Evolutionary conservation across 1,140 invertebrate species (phyloP).

Genomic region (Zaprionus vittiger): DNA sequence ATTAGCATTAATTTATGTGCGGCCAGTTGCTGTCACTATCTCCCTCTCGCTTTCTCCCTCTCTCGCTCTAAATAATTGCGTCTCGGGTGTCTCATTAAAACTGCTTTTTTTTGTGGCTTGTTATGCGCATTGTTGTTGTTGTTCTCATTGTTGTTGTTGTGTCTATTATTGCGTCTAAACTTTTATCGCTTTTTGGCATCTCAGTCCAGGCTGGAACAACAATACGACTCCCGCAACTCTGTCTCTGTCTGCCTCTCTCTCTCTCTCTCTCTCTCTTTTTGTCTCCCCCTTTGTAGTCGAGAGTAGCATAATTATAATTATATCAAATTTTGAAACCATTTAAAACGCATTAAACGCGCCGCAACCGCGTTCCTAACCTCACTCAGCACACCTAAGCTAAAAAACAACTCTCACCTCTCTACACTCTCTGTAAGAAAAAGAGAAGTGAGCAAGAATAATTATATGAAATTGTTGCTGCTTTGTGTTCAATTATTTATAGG

Average conservation of each 20-base stretch:
- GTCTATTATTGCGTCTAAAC: conserved; percentile 61
- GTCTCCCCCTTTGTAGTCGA: background rate
- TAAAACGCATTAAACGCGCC: conserved; percentile 81
- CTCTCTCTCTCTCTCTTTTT: background rate
- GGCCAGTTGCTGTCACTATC: conserved; percentile 30
- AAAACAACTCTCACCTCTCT: background rate
- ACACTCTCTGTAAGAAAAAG: background rate
- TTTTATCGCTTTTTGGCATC: conserved; percentile 66
- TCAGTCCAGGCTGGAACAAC: conserved; percentile 36
- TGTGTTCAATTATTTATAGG: conserved; percentile 80
- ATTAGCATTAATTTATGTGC: conserved; percentile 60
- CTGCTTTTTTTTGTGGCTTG: conserved; percentile 43
- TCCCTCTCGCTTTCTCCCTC: background rate
- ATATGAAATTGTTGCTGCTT: conserved; percentile 63
- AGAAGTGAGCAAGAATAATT: conserved; percentile 53
- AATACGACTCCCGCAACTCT: conserved; percentile 30
- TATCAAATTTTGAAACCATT: conserved; percentile 83
- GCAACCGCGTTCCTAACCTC: conserved; percentile 13
- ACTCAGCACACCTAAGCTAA: background rate
- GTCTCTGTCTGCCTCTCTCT: background rate
- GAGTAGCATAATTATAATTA: conserved; percentile 75
- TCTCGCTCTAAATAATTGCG: conserved; percentile 35
- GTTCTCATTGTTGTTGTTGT: conserved; percentile 49
- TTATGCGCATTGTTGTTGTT: conserved; percentile 51
- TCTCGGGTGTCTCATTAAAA: conserved; percentile 54